Evolutionary conservation across 2,113 vertebrate genomes (phyloP), one percentile per base, ranked within the genome.

Genomic region (Hemicordylus capensis): DNA sequence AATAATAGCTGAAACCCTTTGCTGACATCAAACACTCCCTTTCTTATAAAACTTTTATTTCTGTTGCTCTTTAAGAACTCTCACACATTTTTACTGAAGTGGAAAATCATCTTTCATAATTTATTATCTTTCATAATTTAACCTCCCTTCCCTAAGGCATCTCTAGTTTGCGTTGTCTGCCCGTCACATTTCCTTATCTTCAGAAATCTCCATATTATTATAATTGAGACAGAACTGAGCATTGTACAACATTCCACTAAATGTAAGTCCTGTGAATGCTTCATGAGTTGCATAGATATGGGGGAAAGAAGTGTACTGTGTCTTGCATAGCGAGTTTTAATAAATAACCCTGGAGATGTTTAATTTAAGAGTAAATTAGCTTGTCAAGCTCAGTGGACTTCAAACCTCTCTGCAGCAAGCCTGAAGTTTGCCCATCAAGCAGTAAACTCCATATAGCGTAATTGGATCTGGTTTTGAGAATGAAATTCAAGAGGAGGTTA

Each of bases 91-190:
- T 86, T 76, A 28, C 39, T 37, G 74, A 81, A 76, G 72, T 67
- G 63, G 72, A 76, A 76, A 81, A 67, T 69, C 56, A 80, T 73
- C 28, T 85, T 84, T 76, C 82, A 61, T 72, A 79, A 79, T 79
- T 79, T 72, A 73, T 80, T 85, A 73, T 80, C 84, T 80, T 72
- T 80, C 34, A 85, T 80, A 80, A 80, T 85, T 80, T 85, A 85
- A 44, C 76, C 76, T 69, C 34, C 51, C 84, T 20, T 79, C 48
- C 72, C 39, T 15, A 67, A 75, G 17, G 48, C 51, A 67, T 81
- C 48, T 76, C 79, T 46, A 46, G 39, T 76, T 77, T 81, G 72
- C 14, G 1, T 69, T 81, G 72, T 69, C 69, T 61, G n/a, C 39
- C 12, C 51, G n/a, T 87, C 72, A 81, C 59, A 69, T 59, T 81